These are phyloP conservation scores for Upupa epops DNA, from an alignment of 2,113 vertebrate genomes.

Conservation along the genomic window DNA sequence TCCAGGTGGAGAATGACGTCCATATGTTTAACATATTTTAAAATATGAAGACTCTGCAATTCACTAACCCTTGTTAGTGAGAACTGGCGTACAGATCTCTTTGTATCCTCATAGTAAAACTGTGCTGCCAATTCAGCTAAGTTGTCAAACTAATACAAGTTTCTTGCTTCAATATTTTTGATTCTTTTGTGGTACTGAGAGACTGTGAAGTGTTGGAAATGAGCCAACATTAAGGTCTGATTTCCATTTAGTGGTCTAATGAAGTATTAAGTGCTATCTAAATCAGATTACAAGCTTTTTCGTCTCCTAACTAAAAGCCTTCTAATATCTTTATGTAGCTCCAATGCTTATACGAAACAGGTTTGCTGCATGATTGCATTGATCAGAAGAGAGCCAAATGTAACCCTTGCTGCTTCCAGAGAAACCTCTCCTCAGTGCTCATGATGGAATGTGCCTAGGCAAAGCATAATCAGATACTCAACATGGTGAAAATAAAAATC, in stretches of 20 bases:
- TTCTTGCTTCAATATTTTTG: background rate
- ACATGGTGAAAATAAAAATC: too few relatives aligned
- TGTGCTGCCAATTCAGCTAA: background rate
- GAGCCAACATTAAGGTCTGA: background rate
- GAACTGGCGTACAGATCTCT: background rate
- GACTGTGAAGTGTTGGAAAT: background rate
- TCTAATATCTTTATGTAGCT: background rate
- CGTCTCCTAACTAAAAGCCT: background rate
- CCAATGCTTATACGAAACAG: background rate
- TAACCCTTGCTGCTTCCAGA: too few relatives aligned
- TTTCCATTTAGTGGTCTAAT: background rate
- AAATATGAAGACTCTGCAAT: background rate
- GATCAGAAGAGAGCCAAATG: too few relatives aligned
- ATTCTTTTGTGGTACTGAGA: background rate
- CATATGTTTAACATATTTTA: constrained; percentile 14
- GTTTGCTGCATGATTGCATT: background rate
- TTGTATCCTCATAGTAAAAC: background rate
- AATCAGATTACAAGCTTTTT: background rate
- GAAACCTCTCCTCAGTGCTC: too few relatives aligned
- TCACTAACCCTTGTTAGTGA: constrained; percentile 1
- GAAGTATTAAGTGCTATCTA: background rate
- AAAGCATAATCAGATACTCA: too few relatives aligned
- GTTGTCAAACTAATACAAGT: background rate
- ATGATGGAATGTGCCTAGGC: too few relatives aligned
- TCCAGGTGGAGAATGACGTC: too few relatives aligned